Evolutionary conservation across 1,140 invertebrate species (phyloP).

Genomic region (Daktulosphaira vitifoliae): DNA sequence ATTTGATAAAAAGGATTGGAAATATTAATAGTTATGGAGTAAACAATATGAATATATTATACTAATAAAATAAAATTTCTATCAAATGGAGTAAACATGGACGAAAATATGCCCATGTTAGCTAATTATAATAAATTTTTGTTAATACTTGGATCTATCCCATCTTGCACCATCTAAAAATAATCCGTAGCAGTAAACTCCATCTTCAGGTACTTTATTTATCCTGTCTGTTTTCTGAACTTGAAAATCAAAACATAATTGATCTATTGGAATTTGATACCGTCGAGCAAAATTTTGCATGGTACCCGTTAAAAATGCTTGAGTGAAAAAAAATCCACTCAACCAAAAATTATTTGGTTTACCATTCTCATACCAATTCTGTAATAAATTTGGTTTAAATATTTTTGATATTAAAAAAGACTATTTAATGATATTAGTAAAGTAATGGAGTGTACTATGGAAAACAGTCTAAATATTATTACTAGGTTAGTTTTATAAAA

Average conservation of each 20-base stretch:
- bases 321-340: slow-evolving; percentile 89
- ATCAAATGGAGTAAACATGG: no score
- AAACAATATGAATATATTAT: no score
- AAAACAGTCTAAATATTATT: no score
- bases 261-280: slow-evolving; percentile 79
- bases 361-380: slow-evolving; percentile 67
- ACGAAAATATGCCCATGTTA: no score
- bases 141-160: slow-evolving; percentile 53
- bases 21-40: no score
- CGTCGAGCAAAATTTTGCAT: slow-evolving; percentile 86
- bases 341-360: slow-evolving; percentile 83
- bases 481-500: no score
- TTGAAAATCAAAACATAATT: slow-evolving; percentile 70
- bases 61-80: no score
- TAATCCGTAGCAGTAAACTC: slow-evolving; percentile 73
- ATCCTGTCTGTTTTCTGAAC: slow-evolving; percentile 46
- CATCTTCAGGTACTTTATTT: slow-evolving; percentile 53
- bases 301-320: slow-evolving; percentile 85
- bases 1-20: no score
- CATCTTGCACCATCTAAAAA: slow-evolving; percentile 79
- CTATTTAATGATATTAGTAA: no score
- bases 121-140: no score
- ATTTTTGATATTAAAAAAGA: no score
- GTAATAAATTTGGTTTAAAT: slow-evolving; percentile 34
- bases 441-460: no score